Evolutionary conservation across 2,113 vertebrate genomes (phyloP), one percentile per base, ranked within the genome.

Genomic region (Corythaeola cristata): DNA sequence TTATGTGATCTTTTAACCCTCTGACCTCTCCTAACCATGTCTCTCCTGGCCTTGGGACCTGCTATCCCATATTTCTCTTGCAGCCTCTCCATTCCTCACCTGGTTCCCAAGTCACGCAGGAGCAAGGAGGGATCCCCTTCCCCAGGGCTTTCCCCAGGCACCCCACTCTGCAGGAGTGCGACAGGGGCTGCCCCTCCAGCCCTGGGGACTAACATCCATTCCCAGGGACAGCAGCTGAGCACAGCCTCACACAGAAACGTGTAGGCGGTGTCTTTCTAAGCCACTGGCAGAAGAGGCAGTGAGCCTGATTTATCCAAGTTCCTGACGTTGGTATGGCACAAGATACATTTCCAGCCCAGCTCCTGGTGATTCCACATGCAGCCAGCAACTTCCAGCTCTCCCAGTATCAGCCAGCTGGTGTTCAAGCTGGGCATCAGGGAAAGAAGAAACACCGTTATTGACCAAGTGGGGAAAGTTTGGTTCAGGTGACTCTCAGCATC

Each of bases 241-340:
- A 0, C 79, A 58, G 50, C 33, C 27, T 56, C 20, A 2, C n/a
- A 17, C 0, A 4, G 35, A 45, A 55, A 35, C 6, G 3, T 10
- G 1, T 0, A 0, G 44, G 32, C 26, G 7, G 18, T 62, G 33
- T 53, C 76, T 78, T 52, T 35, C 26, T 33, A 39, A 33, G 41
- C 6, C 49, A 41, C 37, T 4, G 11, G 3, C 0, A 1, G 37
- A 22, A 45, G 60, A 72, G 23, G 33, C 0, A 0, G 9, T 5
- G 62, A 33, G 32, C 39, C 58, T 2, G 44, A 32, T 76, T 35
- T 11, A 32, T 79, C 15, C 0, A 1, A 30, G n/a, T 85, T 64
- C 49, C 72, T 69, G 50, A 5, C 8, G 39, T 28, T 63, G 39
- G 14, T 15, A 33, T 27, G 76, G 73, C 56, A 53, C 7, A 5